These are phyloP conservation scores for Cyprinus carpio DNA, from an alignment of 2,113 vertebrate genomes.

Conservation along the genomic window DNA sequence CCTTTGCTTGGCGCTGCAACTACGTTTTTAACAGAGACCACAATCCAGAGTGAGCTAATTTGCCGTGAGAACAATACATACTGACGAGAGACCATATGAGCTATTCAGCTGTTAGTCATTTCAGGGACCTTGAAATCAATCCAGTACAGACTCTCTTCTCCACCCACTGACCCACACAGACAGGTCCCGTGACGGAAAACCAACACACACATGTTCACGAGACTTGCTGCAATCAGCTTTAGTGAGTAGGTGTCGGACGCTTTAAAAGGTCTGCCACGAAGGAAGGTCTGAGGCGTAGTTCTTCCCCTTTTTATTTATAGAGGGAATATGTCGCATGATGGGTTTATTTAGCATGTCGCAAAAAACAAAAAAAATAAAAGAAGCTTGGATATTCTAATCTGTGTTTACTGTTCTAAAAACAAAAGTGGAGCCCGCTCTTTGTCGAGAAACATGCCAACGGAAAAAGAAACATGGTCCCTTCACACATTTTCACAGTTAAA, in stretches of 20 bases:
- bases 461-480: no score
- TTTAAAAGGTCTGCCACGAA: background rate
- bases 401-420: no score
- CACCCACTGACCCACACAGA: constrained; percentile 27
- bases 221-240: constrained; percentile 41
- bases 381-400: no score
- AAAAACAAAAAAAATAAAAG: background rate
- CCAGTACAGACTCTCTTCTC: constrained; percentile 26
- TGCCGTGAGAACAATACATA: no score
- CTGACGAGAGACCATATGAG: constrained; percentile 40
- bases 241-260: constrained; percentile 14
- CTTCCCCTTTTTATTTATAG: background rate
- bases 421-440: no score
- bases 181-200: constrained; percentile 29
- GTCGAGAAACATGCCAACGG: background rate
- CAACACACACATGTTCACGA: constrained; percentile 30
- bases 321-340: background rate
- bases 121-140: constrained; percentile 47
- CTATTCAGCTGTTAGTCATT: constrained; percentile 36
- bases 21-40: no score
- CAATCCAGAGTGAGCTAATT: no score
- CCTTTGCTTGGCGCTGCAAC: no score
- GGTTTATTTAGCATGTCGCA: background rate
- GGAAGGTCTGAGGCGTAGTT: background rate
- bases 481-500: no score